Conservation (phyloP, 1,140 invertebrate genomes). For the Drosophila funebris region DNA sequence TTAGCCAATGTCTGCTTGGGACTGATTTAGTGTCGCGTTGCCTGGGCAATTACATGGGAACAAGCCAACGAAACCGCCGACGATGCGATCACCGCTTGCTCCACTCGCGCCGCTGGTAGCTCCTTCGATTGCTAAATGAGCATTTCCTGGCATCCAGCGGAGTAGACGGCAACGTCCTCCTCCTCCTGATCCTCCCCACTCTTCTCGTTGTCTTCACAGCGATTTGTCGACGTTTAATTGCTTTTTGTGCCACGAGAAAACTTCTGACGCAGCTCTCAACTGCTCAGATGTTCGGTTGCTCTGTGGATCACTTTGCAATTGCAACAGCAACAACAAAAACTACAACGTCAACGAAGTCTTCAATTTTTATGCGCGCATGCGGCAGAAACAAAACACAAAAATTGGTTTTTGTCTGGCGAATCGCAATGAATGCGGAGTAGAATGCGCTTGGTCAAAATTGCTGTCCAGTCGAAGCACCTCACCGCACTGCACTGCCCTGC, state of each 20-base stretch:
- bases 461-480: neutral
- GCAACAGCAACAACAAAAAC: constrained; percentile 15
- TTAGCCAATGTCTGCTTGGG: constrained; percentile 73
- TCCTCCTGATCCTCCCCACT: neutral
- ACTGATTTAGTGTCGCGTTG: constrained; percentile 78
- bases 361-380: constrained; percentile 58
- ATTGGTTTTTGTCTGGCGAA: constrained; percentile 51
- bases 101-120: constrained; percentile 4
- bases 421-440: constrained; percentile 42
- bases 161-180: constrained; percentile 54
- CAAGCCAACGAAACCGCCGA: constrained; percentile 22
- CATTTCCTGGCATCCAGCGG: constrained; percentile 83
- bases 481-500: constrained; percentile 27
- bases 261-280: constrained; percentile 52
- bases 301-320: constrained; percentile 27
- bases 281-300: neutral
- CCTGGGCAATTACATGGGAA: constrained; percentile 71
- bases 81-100: neutral
- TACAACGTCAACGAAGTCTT: constrained; percentile 41
- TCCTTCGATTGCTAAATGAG: constrained; percentile 76
- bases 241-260: constrained; percentile 77
- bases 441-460: constrained; percentile 17
- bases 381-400: constrained; percentile 32
- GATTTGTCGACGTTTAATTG: constrained; percentile 71
- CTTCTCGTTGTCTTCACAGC: constrained; percentile 8